Conservation (phyloP, 1,140 invertebrate species). For the Cecropterus lyciades region DNA sequence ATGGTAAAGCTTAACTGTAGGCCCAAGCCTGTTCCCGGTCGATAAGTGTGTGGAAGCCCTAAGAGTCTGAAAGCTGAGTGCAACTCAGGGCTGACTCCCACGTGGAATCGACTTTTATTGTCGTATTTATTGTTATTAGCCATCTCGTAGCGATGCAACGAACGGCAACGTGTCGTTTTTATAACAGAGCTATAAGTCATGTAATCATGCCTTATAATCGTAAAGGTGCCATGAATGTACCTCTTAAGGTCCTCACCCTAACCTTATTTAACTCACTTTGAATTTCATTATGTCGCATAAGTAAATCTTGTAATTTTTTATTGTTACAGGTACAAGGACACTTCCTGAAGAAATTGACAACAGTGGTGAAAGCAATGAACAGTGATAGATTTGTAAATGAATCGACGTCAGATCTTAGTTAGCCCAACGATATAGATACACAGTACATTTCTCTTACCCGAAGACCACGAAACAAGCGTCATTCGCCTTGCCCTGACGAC, state of each 20-base stretch:
- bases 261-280: too few relatives aligned
- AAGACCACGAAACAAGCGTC: too few relatives aligned
- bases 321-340: constrained; percentile 21
- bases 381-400: too few relatives aligned
- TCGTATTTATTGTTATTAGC: constrained; percentile 28
- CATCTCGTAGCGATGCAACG: constrained; percentile 9
- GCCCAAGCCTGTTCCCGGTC: background rate
- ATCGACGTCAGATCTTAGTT: too few relatives aligned
- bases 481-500: too few relatives aligned
- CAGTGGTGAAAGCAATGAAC: background rate
- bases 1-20: background rate
- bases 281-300: background rate
- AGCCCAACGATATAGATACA: too few relatives aligned
- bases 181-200: constrained; percentile 13
- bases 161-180: constrained; percentile 5
- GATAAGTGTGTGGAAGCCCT: background rate
- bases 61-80: constrained; percentile 7
- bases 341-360: background rate
- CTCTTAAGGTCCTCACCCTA: constrained; percentile 4
- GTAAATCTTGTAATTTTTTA: constrained; percentile 1
- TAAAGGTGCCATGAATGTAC: constrained; percentile 15
- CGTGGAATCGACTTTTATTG: constrained; percentile 26
- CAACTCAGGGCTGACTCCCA: constrained; percentile 18
- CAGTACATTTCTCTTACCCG: too few relatives aligned
- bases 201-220: constrained; percentile 31